A percentile compares a stretch with the other conserved stretches of the same genome.
Evolutionary conservation across 2,888 invertebrate species (phyloP).

Genomic region (Campaea margaritaria): DNA sequence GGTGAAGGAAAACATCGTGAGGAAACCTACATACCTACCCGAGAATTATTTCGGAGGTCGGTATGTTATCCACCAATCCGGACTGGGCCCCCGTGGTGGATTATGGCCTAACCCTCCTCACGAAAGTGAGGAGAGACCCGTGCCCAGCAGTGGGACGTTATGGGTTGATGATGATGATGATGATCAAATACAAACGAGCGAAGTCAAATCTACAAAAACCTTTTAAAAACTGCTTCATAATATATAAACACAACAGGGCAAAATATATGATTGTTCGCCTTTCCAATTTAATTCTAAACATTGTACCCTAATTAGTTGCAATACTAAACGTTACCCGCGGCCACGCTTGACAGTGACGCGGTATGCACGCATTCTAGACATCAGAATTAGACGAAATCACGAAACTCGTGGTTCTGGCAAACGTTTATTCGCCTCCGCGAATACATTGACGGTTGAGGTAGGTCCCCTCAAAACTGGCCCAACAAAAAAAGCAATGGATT

Average conservation of each 20-base stretch:
- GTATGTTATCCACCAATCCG: too few relatives aligned
- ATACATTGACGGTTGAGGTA: slow-evolving; percentile 42
- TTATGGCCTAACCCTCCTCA: too few relatives aligned
- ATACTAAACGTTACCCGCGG: slow-evolving; percentile 54
- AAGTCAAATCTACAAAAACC: too few relatives aligned
- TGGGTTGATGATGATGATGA: too few relatives aligned
- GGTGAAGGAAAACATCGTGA: too few relatives aligned
- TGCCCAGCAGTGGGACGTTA: too few relatives aligned
- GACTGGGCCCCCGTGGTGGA: too few relatives aligned
- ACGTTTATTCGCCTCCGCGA: not conserved
- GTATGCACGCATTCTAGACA: slow-evolving; percentile 66
- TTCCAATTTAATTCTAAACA: slow-evolving; percentile 12
- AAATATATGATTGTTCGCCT: not conserved
- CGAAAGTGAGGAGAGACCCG: too few relatives aligned
- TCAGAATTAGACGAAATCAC: slow-evolving; percentile 63
- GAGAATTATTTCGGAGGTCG: too few relatives aligned
- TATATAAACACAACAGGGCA: not conserved
- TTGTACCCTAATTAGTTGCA: slow-evolving; percentile 32
- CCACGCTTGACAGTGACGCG: slow-evolving; percentile 70
- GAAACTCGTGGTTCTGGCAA: slow-evolving; percentile 36
- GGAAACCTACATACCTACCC: too few relatives aligned
- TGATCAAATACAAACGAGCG: too few relatives aligned
- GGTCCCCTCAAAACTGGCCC: not conserved
- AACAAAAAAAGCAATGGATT: slow-evolving; percentile 36
- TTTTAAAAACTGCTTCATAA: not conserved